Base-by-base conservation (phyloP, 2,113 vertebrate genomes). In the Verasper variegatus region DNA sequence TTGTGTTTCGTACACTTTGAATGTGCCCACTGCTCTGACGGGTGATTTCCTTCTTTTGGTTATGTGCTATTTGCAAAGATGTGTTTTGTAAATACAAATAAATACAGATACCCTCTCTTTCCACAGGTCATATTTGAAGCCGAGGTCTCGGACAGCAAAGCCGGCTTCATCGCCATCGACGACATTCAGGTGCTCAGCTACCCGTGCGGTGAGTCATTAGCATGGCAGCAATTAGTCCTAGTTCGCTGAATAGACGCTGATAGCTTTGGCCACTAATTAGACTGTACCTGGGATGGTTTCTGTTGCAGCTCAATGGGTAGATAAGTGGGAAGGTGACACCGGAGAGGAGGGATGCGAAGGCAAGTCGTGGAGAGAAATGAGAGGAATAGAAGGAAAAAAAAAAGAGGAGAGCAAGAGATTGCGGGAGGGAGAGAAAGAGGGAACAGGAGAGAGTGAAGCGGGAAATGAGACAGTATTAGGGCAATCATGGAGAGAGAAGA, bases 151-250 rank as follows among this genome's bases (percentile, higher is more conserved):
- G 95, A 95, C 90, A 95, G 95, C 74, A 97, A 97, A 94, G 94
- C 91, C 65, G 98, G 97, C 87, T 99, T 97, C 92, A 97, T 99
- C 85, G 98, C 97, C 91, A 96, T 99, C 76, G 98, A 99, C 92
- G 97, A 99, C 92, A 96, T 99, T 90, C 97, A 99, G 93, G 98
- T 99, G 78, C 89, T 99, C 90, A 99, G 98, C 91, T 99, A 99
- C 88, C 98, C 98, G 65, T 99, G 98, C 80, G 97, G 98, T 99
- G 95, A 96, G 98, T 96, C 86, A 87, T 92, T 94, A 93, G 94
- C 92, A 94, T 94, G 93, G 92, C 80, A 13, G 86, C 92, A 90
- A 95, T 95, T 95, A 95, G 93, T 93, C 84, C 76, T 95, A 95
- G 93, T 92, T 83, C 76, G 81, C 87, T 93, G 94, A 82, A 87